These are phyloP conservation scores for Ophioninae sp. DNA, from an alignment of 2,888 invertebrate genomes.

Conservation along the genomic window DNA sequence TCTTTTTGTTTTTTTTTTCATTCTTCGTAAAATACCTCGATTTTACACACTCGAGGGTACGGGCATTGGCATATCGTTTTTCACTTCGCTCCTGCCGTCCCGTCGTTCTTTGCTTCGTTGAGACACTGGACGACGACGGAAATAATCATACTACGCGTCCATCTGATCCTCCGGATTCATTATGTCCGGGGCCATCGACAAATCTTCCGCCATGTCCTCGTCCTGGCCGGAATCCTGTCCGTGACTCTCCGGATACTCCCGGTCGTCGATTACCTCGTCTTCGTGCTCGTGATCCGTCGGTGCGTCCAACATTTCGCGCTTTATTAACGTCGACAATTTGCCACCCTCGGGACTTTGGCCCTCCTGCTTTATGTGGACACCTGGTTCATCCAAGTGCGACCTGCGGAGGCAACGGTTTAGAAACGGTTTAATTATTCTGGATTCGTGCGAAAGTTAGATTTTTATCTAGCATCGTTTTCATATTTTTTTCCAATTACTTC, in stretches of 20 bases:
- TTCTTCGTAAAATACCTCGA: conserved; percentile 14
- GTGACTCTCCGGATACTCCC: conserved; percentile 77
- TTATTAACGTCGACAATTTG: conserved; percentile 80
- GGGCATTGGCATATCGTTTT: not conserved
- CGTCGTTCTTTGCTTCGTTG: not conserved
- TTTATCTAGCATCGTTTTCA: too few species aligned
- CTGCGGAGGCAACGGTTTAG: conserved; percentile 60
- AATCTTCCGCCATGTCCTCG: conserved; percentile 79
- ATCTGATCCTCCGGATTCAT: conserved; percentile 78
- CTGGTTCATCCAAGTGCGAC: conserved; percentile 80
- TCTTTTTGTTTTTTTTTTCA: conserved; percentile 20
- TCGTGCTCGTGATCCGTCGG: conserved; percentile 75
- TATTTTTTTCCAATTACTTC: too few species aligned
- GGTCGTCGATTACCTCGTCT: conserved; percentile 75
- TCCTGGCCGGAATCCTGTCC: conserved; percentile 78
- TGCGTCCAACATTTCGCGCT: conserved; percentile 78
- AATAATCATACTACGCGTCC: conserved; percentile 77
- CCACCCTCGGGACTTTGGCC: conserved; percentile 79
- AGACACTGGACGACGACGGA: not conserved
- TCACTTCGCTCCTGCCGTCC: not conserved
- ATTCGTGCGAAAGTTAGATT: too few species aligned
- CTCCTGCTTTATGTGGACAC: conserved; percentile 78
- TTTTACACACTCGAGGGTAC: not conserved
- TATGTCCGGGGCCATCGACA: conserved; percentile 80
- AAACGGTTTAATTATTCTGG: too few species aligned